A percentile compares a stretch with the other conserved stretches of the same genome.
These are phyloP conservation scores for Anaspis maculata DNA, from an alignment of 2,888 invertebrate species.

Conservation along the genomic window DNA sequence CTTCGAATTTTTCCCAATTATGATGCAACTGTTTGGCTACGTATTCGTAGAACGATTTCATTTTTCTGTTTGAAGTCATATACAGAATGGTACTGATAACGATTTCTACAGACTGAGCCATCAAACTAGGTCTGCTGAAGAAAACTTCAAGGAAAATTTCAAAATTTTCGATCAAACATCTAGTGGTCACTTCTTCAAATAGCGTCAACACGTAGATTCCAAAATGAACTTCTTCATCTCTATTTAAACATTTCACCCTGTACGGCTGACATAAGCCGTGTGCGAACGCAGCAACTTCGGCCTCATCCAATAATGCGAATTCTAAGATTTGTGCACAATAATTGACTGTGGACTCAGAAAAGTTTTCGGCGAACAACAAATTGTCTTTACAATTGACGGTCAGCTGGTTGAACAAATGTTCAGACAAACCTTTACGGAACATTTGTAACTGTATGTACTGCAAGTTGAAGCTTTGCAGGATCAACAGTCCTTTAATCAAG, in stretches of 20 bases:
- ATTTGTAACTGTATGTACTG: conserved; percentile 7
- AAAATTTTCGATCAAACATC: too few species aligned
- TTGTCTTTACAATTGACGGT: conserved; percentile 8
- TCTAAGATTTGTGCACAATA: conserved; percentile 20
- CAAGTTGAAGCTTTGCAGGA: conserved; percentile 17
- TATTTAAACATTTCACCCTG: conserved; percentile 22
- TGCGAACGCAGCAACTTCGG: conserved; percentile 20
- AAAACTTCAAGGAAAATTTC: conserved; percentile 25
- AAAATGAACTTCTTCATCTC: conserved; percentile 18
- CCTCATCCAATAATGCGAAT: conserved; percentile 22
- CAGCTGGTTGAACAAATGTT: conserved; percentile 18
- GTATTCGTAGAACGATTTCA: conserved; percentile 9
- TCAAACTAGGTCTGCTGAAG: too few species aligned
- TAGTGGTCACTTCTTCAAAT: too few species aligned
- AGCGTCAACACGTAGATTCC: conserved; percentile 28
- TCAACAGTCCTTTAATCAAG: conserved; percentile 26
- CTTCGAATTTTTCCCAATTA: conserved; percentile 22
- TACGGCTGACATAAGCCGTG: conserved; percentile 19
- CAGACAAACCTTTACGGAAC: conserved; percentile 10
- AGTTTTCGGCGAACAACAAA: conserved; percentile 16
- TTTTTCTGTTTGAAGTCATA: conserved; percentile 13
- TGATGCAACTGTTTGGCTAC: conserved; percentile 16
- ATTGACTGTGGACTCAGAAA: conserved; percentile 20
- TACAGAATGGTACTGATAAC: conserved; percentile 16
- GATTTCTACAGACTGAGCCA: conserved; percentile 13